phyloP scores from a whole-genome alignment of 2,113 vertebrate species.

The Scortum barcoo region DNA sequence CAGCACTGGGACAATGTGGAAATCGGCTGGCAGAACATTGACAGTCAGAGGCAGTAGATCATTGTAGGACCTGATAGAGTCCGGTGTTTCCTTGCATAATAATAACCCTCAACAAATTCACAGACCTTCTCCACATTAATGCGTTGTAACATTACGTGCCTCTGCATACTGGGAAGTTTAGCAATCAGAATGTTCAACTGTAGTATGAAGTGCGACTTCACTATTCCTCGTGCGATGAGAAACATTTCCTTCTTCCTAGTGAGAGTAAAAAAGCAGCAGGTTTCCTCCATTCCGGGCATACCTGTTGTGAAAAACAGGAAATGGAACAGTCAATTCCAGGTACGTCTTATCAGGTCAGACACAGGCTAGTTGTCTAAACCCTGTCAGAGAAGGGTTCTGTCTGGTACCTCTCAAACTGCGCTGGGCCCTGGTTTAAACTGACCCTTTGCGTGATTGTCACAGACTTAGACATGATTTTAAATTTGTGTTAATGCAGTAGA shows the following conservation, averaged over 20 bases:
- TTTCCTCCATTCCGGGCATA: conserved; percentile 36
- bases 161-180: neutral
- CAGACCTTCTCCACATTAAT: neutral
- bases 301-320: conserved; percentile 25
- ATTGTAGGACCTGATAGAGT: neutral
- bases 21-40: neutral
- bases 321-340: conserved; percentile 11
- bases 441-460: neutral
- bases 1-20: neutral
- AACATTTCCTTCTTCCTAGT: conserved; percentile 6
- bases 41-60: neutral
- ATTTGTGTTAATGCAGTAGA: neutral
- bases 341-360: conserved; percentile 14
- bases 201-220: neutral
- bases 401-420: conserved; percentile 2
- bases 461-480: neutral
- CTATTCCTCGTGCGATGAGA: neutral
- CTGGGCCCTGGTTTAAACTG: neutral
- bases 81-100: neutral
- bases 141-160: neutral
- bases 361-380: neutral
- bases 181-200: neutral
- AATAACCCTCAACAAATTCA: neutral
- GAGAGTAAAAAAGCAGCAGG: neutral
- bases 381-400: neutral